A percentile compares a stretch with the other conserved stretches of the same genome.
Evolutionary conservation across 2,113 vertebrate species (phyloP).

Genomic region (Melanostigma gelatinosum): DNA sequence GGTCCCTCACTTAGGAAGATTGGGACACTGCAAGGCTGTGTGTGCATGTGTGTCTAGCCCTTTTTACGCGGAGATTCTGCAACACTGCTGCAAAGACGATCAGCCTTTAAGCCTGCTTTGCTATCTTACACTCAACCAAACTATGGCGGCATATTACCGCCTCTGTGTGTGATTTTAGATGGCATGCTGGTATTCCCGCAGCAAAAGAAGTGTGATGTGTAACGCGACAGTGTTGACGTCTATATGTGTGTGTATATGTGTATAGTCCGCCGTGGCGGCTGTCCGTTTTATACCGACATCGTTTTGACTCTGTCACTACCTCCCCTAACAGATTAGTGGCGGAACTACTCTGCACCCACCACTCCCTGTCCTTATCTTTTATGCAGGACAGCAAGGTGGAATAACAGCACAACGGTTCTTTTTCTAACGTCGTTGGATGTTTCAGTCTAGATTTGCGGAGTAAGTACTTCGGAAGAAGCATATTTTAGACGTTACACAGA

Average conservation of each 20-base stretch:
- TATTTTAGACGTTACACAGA: no score
- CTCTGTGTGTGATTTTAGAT: neutral
- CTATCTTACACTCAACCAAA: neutral
- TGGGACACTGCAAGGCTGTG: neutral
- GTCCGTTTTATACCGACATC: neutral
- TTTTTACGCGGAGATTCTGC: neutral
- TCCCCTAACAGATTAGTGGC: neutral
- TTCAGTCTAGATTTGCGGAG: no score
- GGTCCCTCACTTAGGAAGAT: conserved; percentile 38
- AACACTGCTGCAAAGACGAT: neutral
- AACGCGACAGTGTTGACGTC: neutral
- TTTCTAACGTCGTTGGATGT: no score
- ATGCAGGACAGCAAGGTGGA: no score
- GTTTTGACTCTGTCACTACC: no score
- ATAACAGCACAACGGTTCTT: no score
- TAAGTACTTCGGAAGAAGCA: no score
- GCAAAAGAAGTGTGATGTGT: neutral
- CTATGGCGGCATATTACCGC: no score
- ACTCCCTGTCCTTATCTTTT: no score
- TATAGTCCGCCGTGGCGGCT: neutral
- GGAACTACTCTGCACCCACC: no score
- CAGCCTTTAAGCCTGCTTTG: neutral
- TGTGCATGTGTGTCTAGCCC: neutral
- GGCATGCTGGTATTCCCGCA: neutral
- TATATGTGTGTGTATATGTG: neutral